Conservation (phyloP, 2,797 vertebrate genomes). For the Labeo calbasu region DNA sequence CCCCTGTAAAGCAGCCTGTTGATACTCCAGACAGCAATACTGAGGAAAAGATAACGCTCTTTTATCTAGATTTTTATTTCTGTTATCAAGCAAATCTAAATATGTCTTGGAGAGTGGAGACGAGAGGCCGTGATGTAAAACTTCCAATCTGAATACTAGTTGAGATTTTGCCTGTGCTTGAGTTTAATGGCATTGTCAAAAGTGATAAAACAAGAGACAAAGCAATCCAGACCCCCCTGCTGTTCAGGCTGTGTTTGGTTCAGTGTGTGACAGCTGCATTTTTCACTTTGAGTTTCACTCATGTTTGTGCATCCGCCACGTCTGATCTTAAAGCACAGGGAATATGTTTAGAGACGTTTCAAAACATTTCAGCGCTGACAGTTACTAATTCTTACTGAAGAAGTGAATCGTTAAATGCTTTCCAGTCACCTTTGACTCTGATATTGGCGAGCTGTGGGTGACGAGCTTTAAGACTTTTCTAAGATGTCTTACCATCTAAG, state of each 20-base stretch:
- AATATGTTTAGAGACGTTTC: conserved; percentile 5
- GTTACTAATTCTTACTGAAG: not conserved
- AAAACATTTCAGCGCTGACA: not conserved
- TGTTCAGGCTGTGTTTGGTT: conserved; percentile 15
- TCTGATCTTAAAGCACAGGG: not conserved
- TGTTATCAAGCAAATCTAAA: conserved; percentile 33
- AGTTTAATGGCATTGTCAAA: conserved; percentile 42
- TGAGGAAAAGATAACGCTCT: conserved; percentile 3
- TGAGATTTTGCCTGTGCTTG: not conserved
- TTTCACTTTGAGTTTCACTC: conserved; percentile 25
- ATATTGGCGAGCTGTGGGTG: not conserved
- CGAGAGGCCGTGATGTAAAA: not conserved
- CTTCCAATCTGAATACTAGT: conserved; percentile 22
- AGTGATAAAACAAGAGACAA: conserved; percentile 33
- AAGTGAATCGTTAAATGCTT: not conserved
- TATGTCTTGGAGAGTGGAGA: conserved; percentile 11
- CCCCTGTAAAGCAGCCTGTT: conserved; percentile 15
- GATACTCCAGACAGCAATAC: conserved; percentile 6
- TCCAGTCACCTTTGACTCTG: not conserved
- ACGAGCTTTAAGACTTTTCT: conserved; percentile 13
- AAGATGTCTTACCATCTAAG: conserved; percentile 24
- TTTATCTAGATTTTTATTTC: conserved; percentile 42
- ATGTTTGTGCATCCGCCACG: not conserved
- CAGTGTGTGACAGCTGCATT: conserved; percentile 41
- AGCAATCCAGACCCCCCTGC: conserved; percentile 29